Percentiles rank a stretch among this genome's conserved stretches.
Evolutionary conservation across 2,888 invertebrate genomes (phyloP).

Genomic region (Orchesellides sinensis): DNA sequence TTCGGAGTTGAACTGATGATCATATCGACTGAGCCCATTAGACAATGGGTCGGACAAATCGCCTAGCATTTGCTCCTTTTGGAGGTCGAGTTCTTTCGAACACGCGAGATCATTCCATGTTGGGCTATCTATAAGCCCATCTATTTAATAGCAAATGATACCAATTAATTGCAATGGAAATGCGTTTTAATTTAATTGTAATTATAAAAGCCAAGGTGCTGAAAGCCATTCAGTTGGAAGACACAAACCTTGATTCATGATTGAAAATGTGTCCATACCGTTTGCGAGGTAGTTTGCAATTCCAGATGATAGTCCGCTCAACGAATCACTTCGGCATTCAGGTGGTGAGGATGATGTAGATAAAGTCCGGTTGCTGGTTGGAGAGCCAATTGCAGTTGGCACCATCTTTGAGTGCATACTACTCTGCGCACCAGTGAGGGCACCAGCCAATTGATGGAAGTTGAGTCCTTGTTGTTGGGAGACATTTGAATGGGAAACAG

Average conservation of each 20-base stretch:
- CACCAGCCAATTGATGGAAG: slow-evolving; percentile 54
- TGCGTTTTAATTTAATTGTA: too few relatives aligned
- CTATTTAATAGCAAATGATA: neutral
- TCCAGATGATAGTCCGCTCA: slow-evolving; percentile 20
- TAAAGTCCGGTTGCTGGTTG: slow-evolving; percentile 17
- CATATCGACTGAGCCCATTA: slow-evolving; percentile 45
- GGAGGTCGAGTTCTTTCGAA: slow-evolving; percentile 7
- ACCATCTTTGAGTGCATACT: neutral
- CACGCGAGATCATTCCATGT: slow-evolving; percentile 46
- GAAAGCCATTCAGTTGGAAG: too few relatives aligned
- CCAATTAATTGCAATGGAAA: neutral
- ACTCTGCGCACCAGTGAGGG: slow-evolving; percentile 12
- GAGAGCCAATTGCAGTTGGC: slow-evolving; percentile 15
- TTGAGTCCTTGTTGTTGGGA: slow-evolving; percentile 34
- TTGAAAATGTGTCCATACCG: slow-evolving; percentile 35
- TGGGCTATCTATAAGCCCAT: slow-evolving; percentile 44
- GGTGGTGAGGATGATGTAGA: slow-evolving; percentile 48
- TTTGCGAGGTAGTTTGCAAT: slow-evolving; percentile 14
- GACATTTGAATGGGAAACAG: neutral
- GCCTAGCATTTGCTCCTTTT: neutral
- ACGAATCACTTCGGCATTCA: slow-evolving; percentile 18
- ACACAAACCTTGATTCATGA: slow-evolving; percentile 11
- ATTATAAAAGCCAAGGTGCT: too few relatives aligned
- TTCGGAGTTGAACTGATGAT: slow-evolving; percentile 42
- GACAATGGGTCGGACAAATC: slow-evolving; percentile 18